Percentiles rank a stretch among this genome's conserved stretches.
Evolutionary conservation across 2,113 vertebrate species (phyloP).

Genomic region (Ciconia maguari): DNA sequence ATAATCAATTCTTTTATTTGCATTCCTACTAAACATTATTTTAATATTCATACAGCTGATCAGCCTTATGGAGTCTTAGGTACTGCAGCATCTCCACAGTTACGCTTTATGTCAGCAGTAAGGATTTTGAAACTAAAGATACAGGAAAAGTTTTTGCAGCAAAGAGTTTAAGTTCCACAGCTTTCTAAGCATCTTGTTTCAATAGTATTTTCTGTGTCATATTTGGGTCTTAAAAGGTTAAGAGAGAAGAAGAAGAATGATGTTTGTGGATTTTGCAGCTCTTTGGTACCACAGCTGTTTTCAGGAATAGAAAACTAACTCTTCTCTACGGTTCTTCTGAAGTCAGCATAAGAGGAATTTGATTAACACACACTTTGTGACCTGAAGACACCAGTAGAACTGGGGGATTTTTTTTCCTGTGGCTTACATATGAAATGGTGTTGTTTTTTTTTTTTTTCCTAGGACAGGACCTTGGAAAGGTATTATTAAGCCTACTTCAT

Average conservation of each 20-base stretch:
- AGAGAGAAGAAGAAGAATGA: background rate
- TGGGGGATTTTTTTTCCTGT: background rate
- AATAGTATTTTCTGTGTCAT: background rate
- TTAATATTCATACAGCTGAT: background rate
- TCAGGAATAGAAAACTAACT: background rate
- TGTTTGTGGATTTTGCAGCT: background rate
- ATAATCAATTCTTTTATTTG: background rate
- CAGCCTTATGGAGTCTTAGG: background rate
- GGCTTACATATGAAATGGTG: background rate
- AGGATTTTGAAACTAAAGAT: background rate
- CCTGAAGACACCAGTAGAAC: background rate
- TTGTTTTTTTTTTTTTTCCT: background rate
- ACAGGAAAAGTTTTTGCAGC: background rate
- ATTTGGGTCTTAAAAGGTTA: background rate
- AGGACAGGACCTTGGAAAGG: background rate
- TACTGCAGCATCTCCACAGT: background rate
- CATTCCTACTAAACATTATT: background rate
- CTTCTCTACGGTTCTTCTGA: background rate
- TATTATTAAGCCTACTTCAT: background rate
- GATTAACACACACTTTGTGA: background rate
- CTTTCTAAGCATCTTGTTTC: background rate
- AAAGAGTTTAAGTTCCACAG: background rate
- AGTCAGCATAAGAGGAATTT: background rate
- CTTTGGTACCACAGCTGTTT: background rate
- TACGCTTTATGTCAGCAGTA: background rate